These are phyloP conservation scores for Ostrea denselamellosa DNA, from an alignment of 1,140 invertebrate genomes.

Conservation along the genomic window DNA sequence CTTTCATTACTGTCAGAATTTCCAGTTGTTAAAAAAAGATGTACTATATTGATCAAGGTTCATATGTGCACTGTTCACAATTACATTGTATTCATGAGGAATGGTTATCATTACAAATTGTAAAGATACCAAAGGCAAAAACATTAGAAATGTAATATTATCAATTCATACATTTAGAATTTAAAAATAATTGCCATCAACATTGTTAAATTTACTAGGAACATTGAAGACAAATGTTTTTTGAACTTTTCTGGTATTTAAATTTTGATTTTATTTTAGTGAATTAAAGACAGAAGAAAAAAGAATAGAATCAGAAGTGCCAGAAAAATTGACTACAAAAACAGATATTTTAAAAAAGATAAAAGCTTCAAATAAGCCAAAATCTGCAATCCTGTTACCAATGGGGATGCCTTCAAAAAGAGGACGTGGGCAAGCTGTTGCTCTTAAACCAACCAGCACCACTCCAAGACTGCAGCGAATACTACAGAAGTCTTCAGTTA, in stretches of 20 bases:
- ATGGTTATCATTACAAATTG: too few relatives aligned
- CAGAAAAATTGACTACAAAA: background rate
- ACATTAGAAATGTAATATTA: too few relatives aligned
- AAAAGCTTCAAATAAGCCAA: constrained; percentile 68
- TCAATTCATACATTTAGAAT: too few relatives aligned
- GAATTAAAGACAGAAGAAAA: background rate
- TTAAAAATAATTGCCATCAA: too few relatives aligned
- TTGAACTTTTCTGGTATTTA: too few relatives aligned
- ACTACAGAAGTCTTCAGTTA: constrained; percentile 26
- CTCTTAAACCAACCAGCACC: constrained; percentile 55
- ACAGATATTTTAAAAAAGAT: constrained; percentile 56
- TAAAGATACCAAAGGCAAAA: too few relatives aligned
- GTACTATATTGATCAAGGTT: too few relatives aligned
- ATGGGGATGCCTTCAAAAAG: constrained; percentile 78
- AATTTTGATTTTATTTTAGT: background rate
- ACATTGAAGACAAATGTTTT: too few relatives aligned
- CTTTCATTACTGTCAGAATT: background rate
- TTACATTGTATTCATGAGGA: too few relatives aligned
- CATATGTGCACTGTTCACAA: too few relatives aligned
- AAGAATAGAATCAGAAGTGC: background rate
- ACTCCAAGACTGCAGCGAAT: constrained; percentile 54
- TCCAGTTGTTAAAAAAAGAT: background rate
- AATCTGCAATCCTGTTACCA: constrained; percentile 80
- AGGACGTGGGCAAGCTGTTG: constrained; percentile 71
- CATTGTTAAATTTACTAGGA: too few relatives aligned